These are phyloP conservation scores for Stenodera caucasica DNA, from an alignment of 2,888 invertebrate species.

Conservation along the genomic window DNA sequence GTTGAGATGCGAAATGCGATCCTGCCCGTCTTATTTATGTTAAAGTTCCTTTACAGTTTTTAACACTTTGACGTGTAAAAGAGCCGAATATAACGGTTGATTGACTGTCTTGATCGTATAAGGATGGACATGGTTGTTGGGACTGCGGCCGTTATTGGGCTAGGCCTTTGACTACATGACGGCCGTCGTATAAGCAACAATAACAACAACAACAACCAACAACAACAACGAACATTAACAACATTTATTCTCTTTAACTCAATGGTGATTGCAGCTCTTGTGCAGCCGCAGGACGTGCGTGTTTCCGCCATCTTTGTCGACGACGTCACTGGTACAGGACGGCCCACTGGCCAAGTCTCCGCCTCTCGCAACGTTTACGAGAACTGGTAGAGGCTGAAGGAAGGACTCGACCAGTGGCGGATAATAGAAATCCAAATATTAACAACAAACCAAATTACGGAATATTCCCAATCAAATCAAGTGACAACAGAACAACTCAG, in stretches of 20 bases:
- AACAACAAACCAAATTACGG: no score
- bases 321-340: slow-evolving; percentile 60
- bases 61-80: slow-evolving; percentile 45
- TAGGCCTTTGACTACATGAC: no score
- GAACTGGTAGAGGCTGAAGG: background rate
- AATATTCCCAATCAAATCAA: no score
- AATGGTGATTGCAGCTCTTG: slow-evolving; percentile 38
- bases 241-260: slow-evolving; percentile 11
- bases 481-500: no score
- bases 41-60: slow-evolving; percentile 41
- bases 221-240: no score
- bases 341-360: slow-evolving; percentile 60
- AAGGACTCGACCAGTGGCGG: background rate
- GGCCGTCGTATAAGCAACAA: slow-evolving; percentile 13
- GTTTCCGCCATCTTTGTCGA: slow-evolving; percentile 59
- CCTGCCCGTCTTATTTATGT: slow-evolving; percentile 44
- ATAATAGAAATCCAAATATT: no score
- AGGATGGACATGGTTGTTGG: background rate
- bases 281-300: slow-evolving; percentile 40
- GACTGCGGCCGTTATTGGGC: no score
- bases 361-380: slow-evolving; percentile 41
- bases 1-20: slow-evolving; percentile 45
- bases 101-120: slow-evolving; percentile 8
- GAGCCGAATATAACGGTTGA: slow-evolving; percentile 35
- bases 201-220: slow-evolving; percentile 4